These are phyloP conservation scores for Dolomedes plantarius DNA, from an alignment of 2,888 invertebrate species.

Conservation along the genomic window DNA sequence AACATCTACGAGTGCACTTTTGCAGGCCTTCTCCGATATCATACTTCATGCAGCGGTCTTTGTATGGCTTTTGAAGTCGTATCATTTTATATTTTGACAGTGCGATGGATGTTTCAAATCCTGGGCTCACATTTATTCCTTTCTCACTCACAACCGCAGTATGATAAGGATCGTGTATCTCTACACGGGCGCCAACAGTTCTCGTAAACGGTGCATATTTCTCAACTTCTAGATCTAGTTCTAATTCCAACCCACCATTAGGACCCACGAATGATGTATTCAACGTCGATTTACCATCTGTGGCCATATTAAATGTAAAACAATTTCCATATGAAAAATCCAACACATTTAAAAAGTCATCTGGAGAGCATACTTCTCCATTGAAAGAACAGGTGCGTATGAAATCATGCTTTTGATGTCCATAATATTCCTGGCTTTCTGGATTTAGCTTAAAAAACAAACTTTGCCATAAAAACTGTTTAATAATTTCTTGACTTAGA, in stretches of 20 bases:
- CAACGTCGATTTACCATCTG: not conserved
- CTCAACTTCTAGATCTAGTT: slow-evolving; percentile 11
- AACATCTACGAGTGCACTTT: not conserved
- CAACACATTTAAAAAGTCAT: not conserved
- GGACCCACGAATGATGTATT: slow-evolving; percentile 45
- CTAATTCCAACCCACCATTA: slow-evolving; percentile 27
- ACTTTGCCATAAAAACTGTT: not conserved
- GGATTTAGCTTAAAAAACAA: not conserved
- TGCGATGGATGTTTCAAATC: slow-evolving; percentile 31
- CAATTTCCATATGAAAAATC: slow-evolving; percentile 26
- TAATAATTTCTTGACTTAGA: not conserved
- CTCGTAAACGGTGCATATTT: slow-evolving; percentile 19
- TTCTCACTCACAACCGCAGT: not conserved
- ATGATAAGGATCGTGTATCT: slow-evolving; percentile 41
- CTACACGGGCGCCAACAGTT: slow-evolving; percentile 31
- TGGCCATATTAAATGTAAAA: slow-evolving; percentile 37
- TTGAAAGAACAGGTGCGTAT: slow-evolving; percentile 30
- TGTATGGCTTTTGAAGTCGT: slow-evolving; percentile 35
- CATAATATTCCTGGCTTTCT: not conserved
- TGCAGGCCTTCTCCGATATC: slow-evolving; percentile 12
- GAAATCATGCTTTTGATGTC: slow-evolving; percentile 20
- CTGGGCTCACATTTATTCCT: slow-evolving; percentile 43
- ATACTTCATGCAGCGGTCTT: slow-evolving; percentile 30
- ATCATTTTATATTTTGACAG: slow-evolving; percentile 2
- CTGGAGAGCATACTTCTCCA: slow-evolving; percentile 15